Evolutionary conservation across 2,888 invertebrate genomes (phyloP).

Genomic region (Didymodactylos carnosus): DNA sequence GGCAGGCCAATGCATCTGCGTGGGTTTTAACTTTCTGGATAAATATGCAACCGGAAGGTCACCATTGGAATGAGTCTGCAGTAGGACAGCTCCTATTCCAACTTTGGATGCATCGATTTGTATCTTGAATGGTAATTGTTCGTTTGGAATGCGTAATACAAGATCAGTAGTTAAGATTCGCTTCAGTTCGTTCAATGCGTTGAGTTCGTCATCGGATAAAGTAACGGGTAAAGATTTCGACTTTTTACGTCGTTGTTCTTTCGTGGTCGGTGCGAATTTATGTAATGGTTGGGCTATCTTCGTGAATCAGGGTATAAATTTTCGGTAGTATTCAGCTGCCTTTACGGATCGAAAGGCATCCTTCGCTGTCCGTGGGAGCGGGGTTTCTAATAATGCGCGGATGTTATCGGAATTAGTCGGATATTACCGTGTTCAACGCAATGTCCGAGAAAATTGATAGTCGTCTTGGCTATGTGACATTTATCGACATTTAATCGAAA

Average conservation of each 20-base stretch:
- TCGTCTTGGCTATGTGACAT: not conserved
- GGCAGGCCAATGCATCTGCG: not conserved
- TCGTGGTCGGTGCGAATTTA: not conserved
- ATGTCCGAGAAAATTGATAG: not conserved
- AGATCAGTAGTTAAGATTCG: not conserved
- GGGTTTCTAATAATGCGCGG: not conserved
- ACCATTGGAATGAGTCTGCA: not conserved
- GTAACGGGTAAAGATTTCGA: not conserved
- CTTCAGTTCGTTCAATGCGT: not conserved
- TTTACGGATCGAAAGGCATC: not conserved
- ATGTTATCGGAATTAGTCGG: not conserved
- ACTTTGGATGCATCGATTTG: not conserved
- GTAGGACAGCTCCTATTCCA: not conserved
- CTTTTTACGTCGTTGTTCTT: not conserved
- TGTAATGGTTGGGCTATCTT: not conserved
- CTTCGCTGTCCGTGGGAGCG: not conserved
- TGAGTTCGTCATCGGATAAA: not conserved
- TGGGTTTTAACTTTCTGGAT: not conserved
- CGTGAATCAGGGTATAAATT: not conserved
- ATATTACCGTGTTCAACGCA: not conserved
- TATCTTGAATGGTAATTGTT: not conserved
- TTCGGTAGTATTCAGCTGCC: not conserved
- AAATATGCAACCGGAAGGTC: slow-evolving; percentile 1
- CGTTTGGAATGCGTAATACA: not conserved
- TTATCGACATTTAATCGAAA: not conserved